Base-by-base conservation (phyloP, 2,888 invertebrate genomes). In the Catocala sponsa region DNA sequence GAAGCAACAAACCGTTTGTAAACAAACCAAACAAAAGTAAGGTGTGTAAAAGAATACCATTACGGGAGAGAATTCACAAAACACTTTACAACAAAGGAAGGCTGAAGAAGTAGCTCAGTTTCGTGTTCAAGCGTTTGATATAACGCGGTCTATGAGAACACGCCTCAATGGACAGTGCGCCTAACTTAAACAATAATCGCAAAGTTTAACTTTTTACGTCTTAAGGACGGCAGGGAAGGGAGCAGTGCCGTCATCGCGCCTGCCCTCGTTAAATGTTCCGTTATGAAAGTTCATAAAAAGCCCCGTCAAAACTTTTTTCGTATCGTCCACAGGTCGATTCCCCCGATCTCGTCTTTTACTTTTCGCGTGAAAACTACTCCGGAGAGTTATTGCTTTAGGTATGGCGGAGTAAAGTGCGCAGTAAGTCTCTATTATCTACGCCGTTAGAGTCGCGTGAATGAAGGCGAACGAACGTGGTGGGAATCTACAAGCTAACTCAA, bases 351-450 rank as follows among this genome's bases (percentile, higher is more conserved):
- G 68, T 72, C 82, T 80, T 82, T 82, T 83, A 84, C 82, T 84
- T 86, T 82, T 81, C 83, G 82, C 79, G 82, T 85, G 85, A 81
- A 85, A 91, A 90, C 89, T 91, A 88, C 88, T 86, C 84, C 65
- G 76, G 79, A 86, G 88, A 91, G 83, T 92, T 92, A 93, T 92
- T 87, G 88, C 89, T 86, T 83, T 90, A 89, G 88, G 90, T 91
- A 91, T 89, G 83, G 88, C 72, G 84, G 78, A 90, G 90, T 92
- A 91, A 92, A 94, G 91, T 91, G 90, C 89, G 90, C 92, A 89
- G 91, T 93, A 94, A 93, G 91, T 93, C 92, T 92, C 91, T 90
- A 93, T 93, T 93, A 93, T 93, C 91, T 91, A 81, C 89, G 88
- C 91, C 90, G 92, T 92, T 92, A 93, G 90, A 92, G 89, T 91